Evolutionary conservation across 2,113 vertebrate species (phyloP).

Genomic region (Triplophysa siluroides): DNA sequence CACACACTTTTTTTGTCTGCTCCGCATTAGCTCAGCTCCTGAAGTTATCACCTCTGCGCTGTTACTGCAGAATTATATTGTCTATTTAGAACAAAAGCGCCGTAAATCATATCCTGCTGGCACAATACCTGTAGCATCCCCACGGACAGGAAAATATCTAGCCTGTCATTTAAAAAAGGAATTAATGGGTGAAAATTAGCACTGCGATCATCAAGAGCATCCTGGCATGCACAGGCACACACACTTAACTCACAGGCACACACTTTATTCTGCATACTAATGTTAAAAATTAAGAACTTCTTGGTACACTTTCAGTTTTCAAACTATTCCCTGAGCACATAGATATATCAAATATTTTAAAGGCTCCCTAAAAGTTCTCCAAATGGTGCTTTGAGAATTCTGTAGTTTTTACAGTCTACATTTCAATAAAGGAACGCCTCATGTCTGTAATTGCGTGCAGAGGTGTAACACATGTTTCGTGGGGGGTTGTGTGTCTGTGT

Average conservation of each 20-base stretch:
- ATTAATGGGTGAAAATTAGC: not conserved
- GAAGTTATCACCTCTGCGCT: not conserved
- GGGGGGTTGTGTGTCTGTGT: slow-evolving; percentile 32
- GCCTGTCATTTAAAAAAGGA: not conserved
- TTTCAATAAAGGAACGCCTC: too few species aligned
- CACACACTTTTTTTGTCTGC: not conserved
- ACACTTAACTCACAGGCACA: not conserved
- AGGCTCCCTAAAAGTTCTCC: too few species aligned
- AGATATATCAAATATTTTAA: too few species aligned
- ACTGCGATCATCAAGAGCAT: not conserved
- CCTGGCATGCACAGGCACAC: not conserved
- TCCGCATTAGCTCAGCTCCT: not conserved
- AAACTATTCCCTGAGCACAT: too few species aligned
- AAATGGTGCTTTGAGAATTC: too few species aligned
- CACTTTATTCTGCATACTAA: slow-evolving; percentile 8
- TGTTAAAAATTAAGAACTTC: not conserved
- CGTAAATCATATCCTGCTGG: not conserved
- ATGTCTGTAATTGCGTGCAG: slow-evolving; percentile 6
- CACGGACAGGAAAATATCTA: not conserved
- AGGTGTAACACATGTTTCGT: slow-evolving; percentile 39
- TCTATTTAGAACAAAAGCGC: not conserved
- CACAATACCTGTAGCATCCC: not conserved
- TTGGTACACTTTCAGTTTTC: not conserved
- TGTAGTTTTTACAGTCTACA: too few species aligned
- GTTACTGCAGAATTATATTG: not conserved